Base-by-base conservation (phyloP, 2,888 invertebrate species). In the Apotomis capreana region DNA sequence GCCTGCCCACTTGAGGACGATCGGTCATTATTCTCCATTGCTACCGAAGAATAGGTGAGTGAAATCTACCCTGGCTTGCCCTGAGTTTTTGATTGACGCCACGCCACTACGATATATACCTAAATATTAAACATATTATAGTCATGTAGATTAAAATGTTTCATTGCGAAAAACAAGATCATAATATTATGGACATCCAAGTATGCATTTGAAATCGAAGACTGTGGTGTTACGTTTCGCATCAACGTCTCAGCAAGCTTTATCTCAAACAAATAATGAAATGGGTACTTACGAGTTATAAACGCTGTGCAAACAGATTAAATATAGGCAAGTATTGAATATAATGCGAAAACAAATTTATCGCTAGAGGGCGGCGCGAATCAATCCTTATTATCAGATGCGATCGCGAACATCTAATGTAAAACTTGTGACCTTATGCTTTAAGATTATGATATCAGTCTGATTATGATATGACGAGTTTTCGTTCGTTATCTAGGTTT, bases 151-250 rank as follows among this genome's bases (percentile, higher is more conserved):
- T 13, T n/a, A 59, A 59, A 60, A 63, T 69, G 40, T 59, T 64
- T 59, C 57, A 62, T 57, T 68, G 71, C 67, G 62, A 71, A 71
- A 71, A 71, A 51, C 68, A 68, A 71, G 36, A 67, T 62, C 71
- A 71, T 67, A 71, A 68, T 71, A 71, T 71, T 68, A 71, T 71
- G 62, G 58, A 68, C 61, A 68, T 68, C 57, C 62, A 71, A 62
- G 62, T 71, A 71, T 12, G 62, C 68, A 63, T 62, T 62, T 71
- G 71, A 71, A 71, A 71, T 71, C 58, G 58, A 71, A 71, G 71
- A 58, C 58, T 55, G 58, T 68, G 68, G 72, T 72, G 58, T 72
- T 68, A 54, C 44, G 68, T 72, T 72, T 68, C 72, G 68, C 72
- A 44, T 46, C 57, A 52, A 54, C 68, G 62, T 68, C 59, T 72